Evolutionary conservation across 2,888 invertebrate genomes (phyloP).

Genomic region (Thymelicus lineola): DNA sequence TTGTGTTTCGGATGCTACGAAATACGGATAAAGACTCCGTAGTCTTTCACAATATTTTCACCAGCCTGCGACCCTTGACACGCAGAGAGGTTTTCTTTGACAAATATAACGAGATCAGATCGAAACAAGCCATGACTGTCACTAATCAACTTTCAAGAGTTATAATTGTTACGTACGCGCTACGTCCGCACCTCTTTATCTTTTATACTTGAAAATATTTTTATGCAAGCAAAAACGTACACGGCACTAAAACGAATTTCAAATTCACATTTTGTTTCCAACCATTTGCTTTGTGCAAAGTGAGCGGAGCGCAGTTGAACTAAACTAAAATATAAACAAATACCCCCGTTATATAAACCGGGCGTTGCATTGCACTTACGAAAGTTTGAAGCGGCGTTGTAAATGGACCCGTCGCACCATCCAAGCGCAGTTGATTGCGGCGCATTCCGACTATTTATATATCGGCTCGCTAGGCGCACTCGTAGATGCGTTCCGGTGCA

Average conservation of each 20-base stretch:
- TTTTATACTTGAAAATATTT: background rate
- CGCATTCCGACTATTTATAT: constrained; percentile 44
- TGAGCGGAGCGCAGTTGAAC: constrained; percentile 28
- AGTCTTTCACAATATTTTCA: no score
- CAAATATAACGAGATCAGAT: no score
- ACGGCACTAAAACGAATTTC: constrained; percentile 10
- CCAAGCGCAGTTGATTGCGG: constrained; percentile 38
- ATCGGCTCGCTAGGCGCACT: constrained; percentile 40
- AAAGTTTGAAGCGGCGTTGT: constrained; percentile 35
- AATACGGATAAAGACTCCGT: no score
- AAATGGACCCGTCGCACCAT: constrained; percentile 32
- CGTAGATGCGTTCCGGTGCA: constrained; percentile 70
- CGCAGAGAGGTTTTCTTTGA: no score
- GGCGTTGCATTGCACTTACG: constrained; percentile 28
- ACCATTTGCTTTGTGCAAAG: constrained; percentile 32
- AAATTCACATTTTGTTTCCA: constrained; percentile 31
- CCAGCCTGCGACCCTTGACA: no score
- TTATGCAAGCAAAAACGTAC: background rate
- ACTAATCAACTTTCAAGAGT: no score
- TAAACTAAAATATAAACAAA: constrained; percentile 38
- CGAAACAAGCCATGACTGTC: no score
- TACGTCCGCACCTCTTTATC: no score
- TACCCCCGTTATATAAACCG: constrained; percentile 30
- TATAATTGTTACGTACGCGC: background rate
- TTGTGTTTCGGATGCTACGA: no score